Conservation (phyloP, 1,140 invertebrate species). For the Penaeus indicus region DNA sequence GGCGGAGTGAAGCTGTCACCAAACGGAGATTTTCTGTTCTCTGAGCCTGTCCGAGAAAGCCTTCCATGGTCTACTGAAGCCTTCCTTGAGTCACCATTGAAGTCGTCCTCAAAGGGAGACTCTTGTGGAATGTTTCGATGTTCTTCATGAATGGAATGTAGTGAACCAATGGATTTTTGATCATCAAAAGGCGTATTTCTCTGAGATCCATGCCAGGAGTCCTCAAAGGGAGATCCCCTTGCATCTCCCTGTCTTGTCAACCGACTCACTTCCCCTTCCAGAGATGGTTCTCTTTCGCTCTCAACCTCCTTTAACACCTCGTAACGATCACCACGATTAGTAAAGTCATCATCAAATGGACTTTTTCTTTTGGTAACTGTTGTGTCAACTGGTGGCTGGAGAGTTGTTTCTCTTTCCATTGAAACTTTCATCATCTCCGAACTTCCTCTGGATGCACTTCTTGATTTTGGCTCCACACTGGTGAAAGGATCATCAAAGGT, state of each 20-base stretch:
- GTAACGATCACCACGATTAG: conserved; percentile 60
- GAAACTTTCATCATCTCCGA: conserved; percentile 30
- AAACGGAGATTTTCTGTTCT: conserved; percentile 61
- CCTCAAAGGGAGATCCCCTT: conserved; percentile 60
- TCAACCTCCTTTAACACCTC: conserved; percentile 65
- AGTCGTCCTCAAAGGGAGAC: conserved; percentile 60
- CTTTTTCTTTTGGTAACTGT: conserved; percentile 55
- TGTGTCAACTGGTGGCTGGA: conserved; percentile 54
- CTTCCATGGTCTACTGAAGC: conserved; percentile 50
- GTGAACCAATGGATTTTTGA: conserved; percentile 60
- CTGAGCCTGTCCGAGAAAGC: conserved; percentile 48
- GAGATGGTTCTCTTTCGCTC: conserved; percentile 62
- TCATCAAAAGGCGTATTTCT: conserved; percentile 65
- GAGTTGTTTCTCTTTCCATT: conserved; percentile 42
- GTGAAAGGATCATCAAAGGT: conserved; percentile 65
- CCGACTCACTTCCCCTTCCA: conserved; percentile 63
- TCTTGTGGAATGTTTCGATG: conserved; percentile 48
- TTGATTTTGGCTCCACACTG: conserved; percentile 47
- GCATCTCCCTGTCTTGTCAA: conserved; percentile 51
- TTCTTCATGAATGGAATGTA: conserved; percentile 64
- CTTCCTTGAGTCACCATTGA: conserved; percentile 44
- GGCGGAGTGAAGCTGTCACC: conserved; percentile 60
- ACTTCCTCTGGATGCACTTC: conserved; percentile 48
- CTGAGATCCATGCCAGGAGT: conserved; percentile 64
- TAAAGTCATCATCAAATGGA: conserved; percentile 65